These are phyloP conservation scores for Habroteleia sp. DNA, from an alignment of 2,888 invertebrate genomes.

Conservation along the genomic window DNA sequence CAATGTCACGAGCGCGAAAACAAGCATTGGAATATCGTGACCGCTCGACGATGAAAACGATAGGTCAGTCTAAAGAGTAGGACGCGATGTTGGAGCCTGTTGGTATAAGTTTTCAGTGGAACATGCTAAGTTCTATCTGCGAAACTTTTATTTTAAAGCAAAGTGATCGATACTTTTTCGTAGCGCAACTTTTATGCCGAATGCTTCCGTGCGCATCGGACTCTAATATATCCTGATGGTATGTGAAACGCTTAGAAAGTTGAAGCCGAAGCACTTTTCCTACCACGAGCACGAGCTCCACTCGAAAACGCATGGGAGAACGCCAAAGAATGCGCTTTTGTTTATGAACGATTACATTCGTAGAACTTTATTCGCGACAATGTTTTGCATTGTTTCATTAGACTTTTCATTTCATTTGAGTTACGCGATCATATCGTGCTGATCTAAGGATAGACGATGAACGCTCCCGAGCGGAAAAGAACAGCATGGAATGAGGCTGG, in stretches of 20 bases:
- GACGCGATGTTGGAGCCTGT: constrained; percentile 12
- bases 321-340: constrained; percentile 70
- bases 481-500: too few relatives aligned
- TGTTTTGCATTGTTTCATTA: constrained; percentile 27
- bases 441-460: constrained; percentile 8
- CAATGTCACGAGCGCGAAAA: constrained; percentile 23
- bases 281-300: constrained; percentile 62
- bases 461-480: too few relatives aligned
- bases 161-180: constrained; percentile 52
- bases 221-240: constrained; percentile 64
- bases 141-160: constrained; percentile 52
- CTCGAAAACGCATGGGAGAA: constrained; percentile 56
- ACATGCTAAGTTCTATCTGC: constrained; percentile 45
- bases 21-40: constrained; percentile 26
- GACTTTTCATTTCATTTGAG: constrained; percentile 47
- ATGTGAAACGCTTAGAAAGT: constrained; percentile 74
- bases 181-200: constrained; percentile 51
- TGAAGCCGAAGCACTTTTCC: constrained; percentile 72
- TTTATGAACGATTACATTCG: constrained; percentile 61
- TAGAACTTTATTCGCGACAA: constrained; percentile 34
- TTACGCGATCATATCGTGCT: constrained; percentile 2
- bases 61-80: constrained; percentile 19
- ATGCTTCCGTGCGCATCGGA: constrained; percentile 55
- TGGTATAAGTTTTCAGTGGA: constrained; percentile 36
- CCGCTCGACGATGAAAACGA: constrained; percentile 20